These are phyloP conservation scores for Rhodinocichla rosea DNA, from an alignment of 2,113 vertebrate species.

Conservation along the genomic window DNA sequence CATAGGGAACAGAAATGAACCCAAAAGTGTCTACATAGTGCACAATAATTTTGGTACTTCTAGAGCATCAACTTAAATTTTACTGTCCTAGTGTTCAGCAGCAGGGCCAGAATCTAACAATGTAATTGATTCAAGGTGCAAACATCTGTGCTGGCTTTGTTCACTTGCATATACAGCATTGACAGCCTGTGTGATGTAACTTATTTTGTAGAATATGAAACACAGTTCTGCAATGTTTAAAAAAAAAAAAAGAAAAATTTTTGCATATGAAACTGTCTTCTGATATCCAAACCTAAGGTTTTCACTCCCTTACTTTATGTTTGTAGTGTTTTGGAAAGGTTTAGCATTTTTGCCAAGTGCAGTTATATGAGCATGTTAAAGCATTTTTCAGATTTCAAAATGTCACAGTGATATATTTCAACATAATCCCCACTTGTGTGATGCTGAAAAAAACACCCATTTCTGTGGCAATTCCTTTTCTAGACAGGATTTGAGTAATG, in stretches of 20 bases:
- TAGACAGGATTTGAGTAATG: not conserved
- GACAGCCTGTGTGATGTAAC: not conserved
- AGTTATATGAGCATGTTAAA: not conserved
- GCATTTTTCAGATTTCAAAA: not conserved
- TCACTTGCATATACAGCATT: not conserved
- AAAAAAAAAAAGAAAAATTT: no score
- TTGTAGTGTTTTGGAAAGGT: not conserved
- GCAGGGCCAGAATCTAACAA: not conserved
- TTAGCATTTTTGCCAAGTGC: not conserved
- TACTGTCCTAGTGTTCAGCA: not conserved
- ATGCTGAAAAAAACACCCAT: not conserved
- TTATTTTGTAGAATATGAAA: not conserved
- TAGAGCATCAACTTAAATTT: not conserved
- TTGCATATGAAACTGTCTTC: not conserved
- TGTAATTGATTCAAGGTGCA: not conserved
- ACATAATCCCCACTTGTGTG: not conserved
- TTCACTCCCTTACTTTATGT: not conserved
- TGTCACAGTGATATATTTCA: not conserved
- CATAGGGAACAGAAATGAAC: not conserved
- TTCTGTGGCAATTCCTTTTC: not conserved
- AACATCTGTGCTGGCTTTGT: not conserved
- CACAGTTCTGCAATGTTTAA: not conserved
- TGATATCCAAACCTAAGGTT: not conserved
- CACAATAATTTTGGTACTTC: not conserved
- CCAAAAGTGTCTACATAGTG: not conserved